These are phyloP conservation scores for Trachurus trachurus DNA, from an alignment of 2,797 vertebrate species.

Conservation along the genomic window DNA sequence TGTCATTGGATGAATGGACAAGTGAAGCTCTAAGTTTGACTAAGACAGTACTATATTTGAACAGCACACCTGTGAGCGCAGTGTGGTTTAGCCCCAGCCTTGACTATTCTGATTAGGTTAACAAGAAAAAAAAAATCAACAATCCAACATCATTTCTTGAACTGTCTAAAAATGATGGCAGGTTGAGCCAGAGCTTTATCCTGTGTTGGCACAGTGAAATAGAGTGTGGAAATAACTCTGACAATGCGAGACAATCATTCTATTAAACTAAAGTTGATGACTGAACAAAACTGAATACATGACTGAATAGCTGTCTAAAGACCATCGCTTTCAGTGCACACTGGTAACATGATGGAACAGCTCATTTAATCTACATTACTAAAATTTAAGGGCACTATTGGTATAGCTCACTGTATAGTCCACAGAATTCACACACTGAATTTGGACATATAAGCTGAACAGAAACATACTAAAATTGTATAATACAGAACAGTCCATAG, in stretches of 20 bases:
- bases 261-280: conserved; percentile 32
- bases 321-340: too few relatives aligned
- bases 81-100: not conserved
- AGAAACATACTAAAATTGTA: too few relatives aligned
- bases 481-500: too few relatives aligned
- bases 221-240: conserved; percentile 53
- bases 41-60: conserved; percentile 29
- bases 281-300: too few relatives aligned
- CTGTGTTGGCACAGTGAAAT: conserved; percentile 56
- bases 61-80: not conserved
- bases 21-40: conserved; percentile 24
- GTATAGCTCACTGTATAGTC: too few relatives aligned
- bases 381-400: too few relatives aligned
- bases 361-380: too few relatives aligned
- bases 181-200: conserved; percentile 44
- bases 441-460: too few relatives aligned
- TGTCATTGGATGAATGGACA: not conserved
- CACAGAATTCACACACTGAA: too few relatives aligned
- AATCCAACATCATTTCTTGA: conserved; percentile 19
- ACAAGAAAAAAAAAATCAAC: conserved; percentile 9
- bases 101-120: conserved; percentile 18
- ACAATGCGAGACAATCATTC: conserved; percentile 33
- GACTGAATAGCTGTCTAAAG: too few relatives aligned
- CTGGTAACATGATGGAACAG: too few relatives aligned
- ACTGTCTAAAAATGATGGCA: conserved; percentile 28